Evolutionary conservation across 2,888 invertebrate species (phyloP).

Genomic region (Apeira syringaria): DNA sequence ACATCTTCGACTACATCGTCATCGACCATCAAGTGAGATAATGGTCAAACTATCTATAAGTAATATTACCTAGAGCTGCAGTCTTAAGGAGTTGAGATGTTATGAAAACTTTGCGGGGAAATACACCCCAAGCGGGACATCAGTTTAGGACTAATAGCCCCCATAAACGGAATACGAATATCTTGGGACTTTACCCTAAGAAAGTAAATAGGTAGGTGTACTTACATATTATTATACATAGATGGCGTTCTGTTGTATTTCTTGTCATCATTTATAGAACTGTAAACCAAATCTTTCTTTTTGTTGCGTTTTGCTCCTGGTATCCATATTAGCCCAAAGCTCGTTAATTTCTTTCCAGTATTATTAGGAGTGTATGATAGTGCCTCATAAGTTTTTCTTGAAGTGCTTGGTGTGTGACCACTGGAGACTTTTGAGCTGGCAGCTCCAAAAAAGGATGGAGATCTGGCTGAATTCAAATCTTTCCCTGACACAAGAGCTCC

Average conservation of each 20-base stretch:
- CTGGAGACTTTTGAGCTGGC: constrained; percentile 14
- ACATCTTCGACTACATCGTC: too few species aligned
- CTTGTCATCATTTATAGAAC: constrained; percentile 51
- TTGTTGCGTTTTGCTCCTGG: constrained; percentile 62
- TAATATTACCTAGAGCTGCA: too few species aligned
- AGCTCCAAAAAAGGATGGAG: constrained; percentile 16
- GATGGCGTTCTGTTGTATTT: constrained; percentile 60
- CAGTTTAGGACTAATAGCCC: too few species aligned
- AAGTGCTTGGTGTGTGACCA: constrained; percentile 23
- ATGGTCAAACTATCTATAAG: too few species aligned
- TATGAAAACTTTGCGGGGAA: too few species aligned
- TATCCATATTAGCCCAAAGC: constrained; percentile 70
- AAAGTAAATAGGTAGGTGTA: constrained; percentile 30
- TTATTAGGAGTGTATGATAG: constrained; percentile 51
- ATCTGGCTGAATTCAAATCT: constrained; percentile 9
- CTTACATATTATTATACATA: constrained; percentile 59
- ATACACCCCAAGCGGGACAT: too few species aligned
- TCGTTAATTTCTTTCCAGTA: constrained; percentile 48
- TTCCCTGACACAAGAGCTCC: constrained; percentile 19
- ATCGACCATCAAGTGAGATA: too few species aligned
- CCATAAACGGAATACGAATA: too few species aligned
- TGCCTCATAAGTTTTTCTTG: constrained; percentile 46
- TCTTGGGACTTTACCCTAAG: too few species aligned
- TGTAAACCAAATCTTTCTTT: constrained; percentile 61
- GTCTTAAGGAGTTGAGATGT: too few species aligned